Conservation (phyloP, 2,888 invertebrate genomes). For the Amphimallon solstitiale region DNA sequence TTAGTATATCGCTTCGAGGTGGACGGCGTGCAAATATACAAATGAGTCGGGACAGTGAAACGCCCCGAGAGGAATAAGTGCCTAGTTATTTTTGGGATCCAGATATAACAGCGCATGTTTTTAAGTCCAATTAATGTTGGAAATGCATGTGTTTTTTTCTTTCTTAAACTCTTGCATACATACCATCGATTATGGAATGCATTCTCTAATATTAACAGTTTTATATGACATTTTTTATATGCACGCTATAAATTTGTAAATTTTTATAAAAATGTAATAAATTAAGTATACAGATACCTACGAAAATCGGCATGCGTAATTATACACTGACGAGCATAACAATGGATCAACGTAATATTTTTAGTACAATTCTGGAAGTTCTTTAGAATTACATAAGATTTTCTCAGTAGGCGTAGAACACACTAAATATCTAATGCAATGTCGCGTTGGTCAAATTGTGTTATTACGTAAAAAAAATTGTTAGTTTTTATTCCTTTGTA, state of each 20-base stretch:
- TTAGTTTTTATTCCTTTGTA: no score
- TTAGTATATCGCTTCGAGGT: neutral
- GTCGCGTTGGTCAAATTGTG: no score
- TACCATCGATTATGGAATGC: neutral
- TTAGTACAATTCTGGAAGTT: no score
- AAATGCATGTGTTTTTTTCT: neutral
- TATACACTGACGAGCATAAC: no score
- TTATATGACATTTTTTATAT: neutral
- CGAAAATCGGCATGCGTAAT: no score
- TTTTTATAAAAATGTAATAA: no score
- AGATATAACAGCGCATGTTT: slow-evolving; percentile 15
- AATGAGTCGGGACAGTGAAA: neutral
- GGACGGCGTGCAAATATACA: neutral
- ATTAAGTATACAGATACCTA: no score
- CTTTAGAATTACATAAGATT: no score
- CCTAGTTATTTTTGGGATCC: slow-evolving; percentile 14
- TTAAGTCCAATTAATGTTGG: slow-evolving; percentile 19
- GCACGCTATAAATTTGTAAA: neutral
- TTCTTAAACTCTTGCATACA: neutral
- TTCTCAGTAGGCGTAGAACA: no score
- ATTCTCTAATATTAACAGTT: neutral
- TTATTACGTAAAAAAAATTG: no score
- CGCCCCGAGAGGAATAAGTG: neutral
- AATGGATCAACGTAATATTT: no score
- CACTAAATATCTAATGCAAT: no score